Conservation (phyloP, 2,113 vertebrate species). For the Ictalurus punctatus region DNA sequence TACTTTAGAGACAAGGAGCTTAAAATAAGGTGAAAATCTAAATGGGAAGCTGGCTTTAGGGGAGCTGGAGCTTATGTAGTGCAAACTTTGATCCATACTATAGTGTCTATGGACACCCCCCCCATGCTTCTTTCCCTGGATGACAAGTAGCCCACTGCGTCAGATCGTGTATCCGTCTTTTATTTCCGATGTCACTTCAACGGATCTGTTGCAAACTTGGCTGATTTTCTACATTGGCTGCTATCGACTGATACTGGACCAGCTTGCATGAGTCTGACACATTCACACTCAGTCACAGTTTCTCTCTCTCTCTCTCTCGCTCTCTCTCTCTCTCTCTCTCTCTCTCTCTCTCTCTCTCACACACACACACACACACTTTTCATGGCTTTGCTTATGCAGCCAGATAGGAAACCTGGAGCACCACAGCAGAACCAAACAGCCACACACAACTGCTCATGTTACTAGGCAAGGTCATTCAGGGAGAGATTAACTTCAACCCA, state of each 20-base stretch:
- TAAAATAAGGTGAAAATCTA: too few relatives aligned
- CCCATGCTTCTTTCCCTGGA: slow-evolving; percentile 58
- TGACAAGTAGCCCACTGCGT: slow-evolving; percentile 70
- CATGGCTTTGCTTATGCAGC: slow-evolving; percentile 51
- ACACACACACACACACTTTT: not conserved
- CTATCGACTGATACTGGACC: slow-evolving; percentile 74
- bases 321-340: not conserved
- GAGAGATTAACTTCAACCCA: not conserved
- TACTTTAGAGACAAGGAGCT: too few relatives aligned
- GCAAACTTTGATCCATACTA: not conserved
- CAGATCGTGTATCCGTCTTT: slow-evolving; percentile 75
- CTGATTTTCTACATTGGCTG: slow-evolving; percentile 77
- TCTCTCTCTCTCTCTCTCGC: not conserved
- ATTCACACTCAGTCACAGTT: not conserved
- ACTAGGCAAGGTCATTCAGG: slow-evolving; percentile 61
- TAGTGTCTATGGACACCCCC: not conserved
- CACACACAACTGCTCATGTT: slow-evolving; percentile 38
- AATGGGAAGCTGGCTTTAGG: not conserved
- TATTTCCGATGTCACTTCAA: slow-evolving; percentile 75
- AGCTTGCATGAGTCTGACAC: slow-evolving; percentile 66
- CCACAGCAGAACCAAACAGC: slow-evolving; percentile 17
- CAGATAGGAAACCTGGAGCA: slow-evolving; percentile 61
- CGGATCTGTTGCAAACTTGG: slow-evolving; percentile 77
- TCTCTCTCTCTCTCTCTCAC: not conserved
- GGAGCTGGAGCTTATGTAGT: not conserved